These are phyloP conservation scores for Nanorana parkeri DNA, from an alignment of 2,113 vertebrate genomes.

Conservation along the genomic window DNA sequence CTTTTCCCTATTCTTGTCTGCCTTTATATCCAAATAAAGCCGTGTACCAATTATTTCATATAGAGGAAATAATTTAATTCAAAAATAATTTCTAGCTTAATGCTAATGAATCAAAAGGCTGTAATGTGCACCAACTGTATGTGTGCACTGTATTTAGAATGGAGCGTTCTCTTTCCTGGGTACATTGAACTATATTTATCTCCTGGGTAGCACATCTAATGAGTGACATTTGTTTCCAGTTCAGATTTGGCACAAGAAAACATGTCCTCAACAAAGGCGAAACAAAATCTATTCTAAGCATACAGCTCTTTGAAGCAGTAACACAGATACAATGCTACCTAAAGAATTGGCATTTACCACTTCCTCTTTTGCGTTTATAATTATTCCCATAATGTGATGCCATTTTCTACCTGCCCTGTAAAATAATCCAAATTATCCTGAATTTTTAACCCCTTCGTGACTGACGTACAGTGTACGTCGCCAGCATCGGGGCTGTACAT, in stretches of 20 bases:
- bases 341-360: background rate
- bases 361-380: background rate
- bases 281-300: slow-evolving; percentile 6
- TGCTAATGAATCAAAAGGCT: slow-evolving; percentile 28
- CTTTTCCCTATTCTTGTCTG: background rate
- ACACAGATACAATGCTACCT: background rate
- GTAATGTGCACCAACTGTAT: slow-evolving; percentile 16
- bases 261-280: slow-evolving; percentile 19
- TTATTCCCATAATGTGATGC: no score
- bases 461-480: no score
- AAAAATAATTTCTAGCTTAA: background rate
- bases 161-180: slow-evolving; percentile 7
- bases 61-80: slow-evolving; percentile 30
- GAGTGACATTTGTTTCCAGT: slow-evolving; percentile 23
- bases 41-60: background rate
- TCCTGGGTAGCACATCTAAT: slow-evolving; percentile 27
- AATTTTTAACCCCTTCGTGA: no score
- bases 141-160: background rate
- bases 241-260: slow-evolving; percentile 10
- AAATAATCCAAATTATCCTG: no score
- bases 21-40: slow-evolving; percentile 13
- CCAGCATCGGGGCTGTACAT: no score
- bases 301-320: background rate
- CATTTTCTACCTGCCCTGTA: no score
- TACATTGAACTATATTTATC: slow-evolving; percentile 35